phyloP scores from a whole-genome alignment of 1,140 invertebrate genomes.

The Atta texana region DNA sequence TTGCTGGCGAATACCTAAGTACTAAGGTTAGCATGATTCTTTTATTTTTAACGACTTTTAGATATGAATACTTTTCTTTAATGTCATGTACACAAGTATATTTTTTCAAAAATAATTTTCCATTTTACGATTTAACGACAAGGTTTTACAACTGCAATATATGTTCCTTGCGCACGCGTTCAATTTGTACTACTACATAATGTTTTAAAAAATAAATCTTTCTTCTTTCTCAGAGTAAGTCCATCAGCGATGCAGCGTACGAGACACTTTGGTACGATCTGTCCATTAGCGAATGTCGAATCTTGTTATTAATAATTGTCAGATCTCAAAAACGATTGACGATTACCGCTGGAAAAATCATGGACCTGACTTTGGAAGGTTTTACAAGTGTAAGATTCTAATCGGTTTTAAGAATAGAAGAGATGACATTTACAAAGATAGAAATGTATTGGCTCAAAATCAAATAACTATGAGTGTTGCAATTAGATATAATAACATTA shows the following conservation, averaged over 20 bases:
- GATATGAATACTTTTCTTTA: neutral
- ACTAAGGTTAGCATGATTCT: slow-evolving; percentile 32
- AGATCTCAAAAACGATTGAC: slow-evolving; percentile 30
- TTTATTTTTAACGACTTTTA: neutral
- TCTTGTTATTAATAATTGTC: slow-evolving; percentile 22
- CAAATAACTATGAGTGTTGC: neutral
- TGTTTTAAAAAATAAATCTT: neutral
- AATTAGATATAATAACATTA: neutral
- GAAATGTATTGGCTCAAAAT: neutral
- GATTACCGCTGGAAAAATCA: slow-evolving; percentile 26
- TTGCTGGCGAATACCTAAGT: slow-evolving; percentile 63
- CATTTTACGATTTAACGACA: neutral
- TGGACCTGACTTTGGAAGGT: slow-evolving; percentile 28
- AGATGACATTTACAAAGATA: neutral
- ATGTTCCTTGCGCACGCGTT: neutral
- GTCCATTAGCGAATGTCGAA: neutral
- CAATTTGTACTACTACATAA: neutral
- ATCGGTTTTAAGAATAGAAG: neutral
- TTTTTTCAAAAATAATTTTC: neutral
- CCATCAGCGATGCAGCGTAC: slow-evolving; percentile 9
- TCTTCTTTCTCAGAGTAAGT: slow-evolving; percentile 7
- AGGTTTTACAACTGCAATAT: neutral
- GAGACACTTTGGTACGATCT: slow-evolving; percentile 42
- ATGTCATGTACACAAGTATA: no score
- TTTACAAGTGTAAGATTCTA: slow-evolving; percentile 31